A percentile compares a stretch with the other conserved stretches of the same genome.
phyloP scores from a whole-genome alignment of 2,888 invertebrate genomes.

The Callyntrura guangdongensis region DNA sequence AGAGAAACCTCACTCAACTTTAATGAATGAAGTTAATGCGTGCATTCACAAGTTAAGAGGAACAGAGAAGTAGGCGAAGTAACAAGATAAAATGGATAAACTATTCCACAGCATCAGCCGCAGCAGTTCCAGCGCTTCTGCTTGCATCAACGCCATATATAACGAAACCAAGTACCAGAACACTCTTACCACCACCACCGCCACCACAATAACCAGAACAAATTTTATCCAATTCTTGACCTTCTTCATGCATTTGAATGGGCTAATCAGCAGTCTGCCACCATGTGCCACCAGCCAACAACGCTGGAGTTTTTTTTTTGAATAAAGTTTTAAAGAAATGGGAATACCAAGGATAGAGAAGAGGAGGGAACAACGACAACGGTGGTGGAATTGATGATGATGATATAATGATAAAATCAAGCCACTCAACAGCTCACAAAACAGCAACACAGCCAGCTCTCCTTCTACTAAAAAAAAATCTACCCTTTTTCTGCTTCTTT shows the following conservation, averaged over 20 bases:
- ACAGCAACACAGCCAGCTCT: background rate
- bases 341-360: constrained; percentile 32
- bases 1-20: constrained; percentile 45
- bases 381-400: background rate
- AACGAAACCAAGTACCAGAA: background rate
- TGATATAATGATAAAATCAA: constrained; percentile 60
- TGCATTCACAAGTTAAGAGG: constrained; percentile 8
- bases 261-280: constrained; percentile 68
- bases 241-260: constrained; percentile 77
- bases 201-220: constrained; percentile 38
- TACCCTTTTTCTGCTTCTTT: constrained; percentile 4
- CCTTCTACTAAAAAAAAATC: background rate
- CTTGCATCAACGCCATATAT: background rate
- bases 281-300: constrained; percentile 28
- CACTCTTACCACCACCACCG: background rate
- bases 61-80: background rate
- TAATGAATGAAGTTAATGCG: constrained; percentile 66
- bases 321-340: constrained; percentile 48
- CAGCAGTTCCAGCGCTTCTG: background rate
- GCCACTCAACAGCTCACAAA: constrained; percentile 43
- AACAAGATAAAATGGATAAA: constrained; percentile 48
- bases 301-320: constrained; percentile 5
- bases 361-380: background rate
- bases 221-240: constrained; percentile 67
- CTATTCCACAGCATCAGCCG: background rate